Evolutionary conservation across 2,113 vertebrate species (phyloP).

Genomic region (Rhegmatorhina hoffmannsi): DNA sequence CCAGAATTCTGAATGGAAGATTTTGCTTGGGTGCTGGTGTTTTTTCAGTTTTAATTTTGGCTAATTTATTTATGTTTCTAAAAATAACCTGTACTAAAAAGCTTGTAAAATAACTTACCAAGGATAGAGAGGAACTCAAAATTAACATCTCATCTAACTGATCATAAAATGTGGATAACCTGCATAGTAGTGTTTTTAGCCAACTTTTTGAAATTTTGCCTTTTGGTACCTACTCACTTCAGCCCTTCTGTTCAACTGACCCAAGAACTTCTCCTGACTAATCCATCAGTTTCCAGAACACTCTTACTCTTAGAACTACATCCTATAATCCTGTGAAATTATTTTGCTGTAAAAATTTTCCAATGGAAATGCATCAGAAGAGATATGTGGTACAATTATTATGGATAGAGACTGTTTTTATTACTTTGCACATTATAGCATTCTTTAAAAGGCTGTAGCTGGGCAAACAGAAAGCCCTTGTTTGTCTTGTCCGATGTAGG

Average conservation of each 20-base stretch:
- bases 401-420: neutral
- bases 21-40: neutral
- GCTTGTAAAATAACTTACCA: neutral
- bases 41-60: neutral
- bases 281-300: neutral
- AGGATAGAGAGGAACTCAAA: neutral
- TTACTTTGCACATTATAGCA: rapidly evolving
- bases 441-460: neutral
- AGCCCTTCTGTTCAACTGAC: neutral
- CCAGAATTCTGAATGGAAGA: neutral
- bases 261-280: neutral
- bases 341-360: neutral
- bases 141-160: neutral
- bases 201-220: neutral
- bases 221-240: neutral
- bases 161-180: neutral
- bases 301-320: neutral
- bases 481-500: rapidly evolving
- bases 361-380: neutral
- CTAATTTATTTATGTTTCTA: neutral
- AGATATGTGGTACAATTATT: neutral
- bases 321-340: neutral
- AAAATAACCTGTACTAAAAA: neutral
- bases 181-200: neutral
- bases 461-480: neutral